Evolutionary conservation across 2,888 invertebrate genomes (phyloP), one percentile per base, ranked within the genome.

Genomic region (Xylophagus ater): DNA sequence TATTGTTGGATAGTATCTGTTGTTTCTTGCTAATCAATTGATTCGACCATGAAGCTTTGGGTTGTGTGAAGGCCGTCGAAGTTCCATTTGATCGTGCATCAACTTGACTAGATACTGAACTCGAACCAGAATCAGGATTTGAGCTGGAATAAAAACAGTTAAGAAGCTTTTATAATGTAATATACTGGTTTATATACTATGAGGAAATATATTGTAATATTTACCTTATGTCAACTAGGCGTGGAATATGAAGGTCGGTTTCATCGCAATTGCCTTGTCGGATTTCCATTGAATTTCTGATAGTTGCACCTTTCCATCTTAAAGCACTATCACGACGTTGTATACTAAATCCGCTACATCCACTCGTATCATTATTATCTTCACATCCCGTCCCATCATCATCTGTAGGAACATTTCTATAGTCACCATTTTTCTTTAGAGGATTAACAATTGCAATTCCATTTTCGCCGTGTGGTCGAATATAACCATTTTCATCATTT

Each of bases 361-460:
- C 53, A 39, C 56, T 55, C 49, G 49, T 40, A 28, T 60, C 54
- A 40, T 55, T 57, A 56, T 49, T 67, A 53, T 57, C 69, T 37
- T 78, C 78, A 33, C 75, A 76, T 50, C 76, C 76, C 2, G 75
- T 74, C 15, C 53, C 59, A 25, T 71, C 71, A 46, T 80, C 79
- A 52, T 79, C 76, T 20, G 73, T 74, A 28, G 81, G 80, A 46
- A 81, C 77, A 51, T 81, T 78, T 49, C 78, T 69, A 56, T 81
- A 81, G 52, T 81, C 79, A 26, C 81, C 80, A 47, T 80, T 71
- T 53, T 76, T 76, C 38, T 66, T 60, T 14, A 55, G 53, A 10
- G 64, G 63, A 39, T 64, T 63, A 15, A 69, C 66, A 38, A 65
- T 58, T 4, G 64, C 62, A 41, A 57, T 61, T 30, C 59, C 60